Conservation (phyloP, 2,113 vertebrate species). For the Otocyon megalotis region DNA sequence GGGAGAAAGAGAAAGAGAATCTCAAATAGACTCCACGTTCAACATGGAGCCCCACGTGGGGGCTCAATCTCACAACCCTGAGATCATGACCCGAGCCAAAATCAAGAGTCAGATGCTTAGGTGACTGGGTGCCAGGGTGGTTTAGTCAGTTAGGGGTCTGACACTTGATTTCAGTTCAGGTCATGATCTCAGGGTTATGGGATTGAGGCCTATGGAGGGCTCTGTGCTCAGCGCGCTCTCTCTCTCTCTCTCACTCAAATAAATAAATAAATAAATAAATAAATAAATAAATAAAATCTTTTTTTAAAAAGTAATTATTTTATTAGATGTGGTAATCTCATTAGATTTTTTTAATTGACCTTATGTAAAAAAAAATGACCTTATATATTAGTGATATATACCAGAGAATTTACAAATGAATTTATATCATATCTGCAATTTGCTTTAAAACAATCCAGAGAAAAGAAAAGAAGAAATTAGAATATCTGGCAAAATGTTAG, state of each 20-base stretch:
- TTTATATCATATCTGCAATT: neutral
- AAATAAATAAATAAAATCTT: neutral
- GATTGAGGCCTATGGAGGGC: neutral
- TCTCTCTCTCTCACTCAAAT: neutral
- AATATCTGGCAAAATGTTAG: neutral
- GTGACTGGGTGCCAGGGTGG: too few relatives aligned
- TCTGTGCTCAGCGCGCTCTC: neutral
- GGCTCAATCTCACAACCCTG: too few relatives aligned
- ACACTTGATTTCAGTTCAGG: neutral
- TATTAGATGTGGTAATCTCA: neutral
- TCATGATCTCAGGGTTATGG: neutral
- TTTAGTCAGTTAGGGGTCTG: neutral
- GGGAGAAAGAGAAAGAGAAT: too few relatives aligned
- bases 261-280: neutral
- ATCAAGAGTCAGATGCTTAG: too few relatives aligned
- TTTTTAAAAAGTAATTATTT: neutral
- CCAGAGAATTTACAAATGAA: neutral
- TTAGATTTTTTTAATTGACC: neutral
- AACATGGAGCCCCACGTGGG: too few relatives aligned
- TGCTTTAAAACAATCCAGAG: neutral
- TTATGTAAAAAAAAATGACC: neutral
- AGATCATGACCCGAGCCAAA: too few relatives aligned
- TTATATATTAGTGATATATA: neutral
- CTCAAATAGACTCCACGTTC: too few relatives aligned
- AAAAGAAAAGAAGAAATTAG: neutral